These are phyloP conservation scores for Ephestia elutella DNA, from an alignment of 1,140 invertebrate species.

Conservation along the genomic window DNA sequence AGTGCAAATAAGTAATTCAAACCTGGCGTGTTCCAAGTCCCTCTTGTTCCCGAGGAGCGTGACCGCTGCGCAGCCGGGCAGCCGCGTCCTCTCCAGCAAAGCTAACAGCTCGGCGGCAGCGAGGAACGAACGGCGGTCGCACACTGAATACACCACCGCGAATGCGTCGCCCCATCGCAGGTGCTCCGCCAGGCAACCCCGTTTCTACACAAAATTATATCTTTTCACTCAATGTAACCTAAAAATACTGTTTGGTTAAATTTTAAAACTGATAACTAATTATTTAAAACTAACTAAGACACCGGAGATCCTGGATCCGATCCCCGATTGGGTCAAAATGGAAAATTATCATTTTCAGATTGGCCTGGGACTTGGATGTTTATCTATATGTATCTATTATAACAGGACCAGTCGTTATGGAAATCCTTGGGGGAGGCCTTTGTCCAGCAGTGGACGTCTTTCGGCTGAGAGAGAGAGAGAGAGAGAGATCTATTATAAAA, in stretches of 20 bases:
- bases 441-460: too few relatives aligned
- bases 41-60: constrained; percentile 87
- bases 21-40: constrained; percentile 87
- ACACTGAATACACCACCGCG: constrained; percentile 89
- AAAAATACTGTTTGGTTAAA: too few relatives aligned
- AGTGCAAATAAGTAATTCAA: too few relatives aligned
- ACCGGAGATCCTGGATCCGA: not conserved
- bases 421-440: too few relatives aligned
- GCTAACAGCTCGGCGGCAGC: constrained; percentile 82
- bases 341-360: too few relatives aligned
- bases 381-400: too few relatives aligned
- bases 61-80: constrained; percentile 82
- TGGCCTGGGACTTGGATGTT: too few relatives aligned
- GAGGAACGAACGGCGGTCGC: constrained; percentile 83
- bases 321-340: not conserved
- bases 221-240: not conserved
- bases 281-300: too few relatives aligned
- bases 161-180: constrained; percentile 89
- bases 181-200: constrained; percentile 83
- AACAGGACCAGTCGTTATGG: too few relatives aligned
- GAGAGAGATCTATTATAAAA: too few relatives aligned
- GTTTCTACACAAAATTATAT: constrained; percentile 59
- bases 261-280: too few relatives aligned
- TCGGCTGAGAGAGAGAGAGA: too few relatives aligned
- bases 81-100: constrained; percentile 79